Percentiles rank a stretch among this genome's conserved stretches.
Evolutionary conservation across 2,113 vertebrate species (phyloP).

Genomic region (Psephotus haematonotus): DNA sequence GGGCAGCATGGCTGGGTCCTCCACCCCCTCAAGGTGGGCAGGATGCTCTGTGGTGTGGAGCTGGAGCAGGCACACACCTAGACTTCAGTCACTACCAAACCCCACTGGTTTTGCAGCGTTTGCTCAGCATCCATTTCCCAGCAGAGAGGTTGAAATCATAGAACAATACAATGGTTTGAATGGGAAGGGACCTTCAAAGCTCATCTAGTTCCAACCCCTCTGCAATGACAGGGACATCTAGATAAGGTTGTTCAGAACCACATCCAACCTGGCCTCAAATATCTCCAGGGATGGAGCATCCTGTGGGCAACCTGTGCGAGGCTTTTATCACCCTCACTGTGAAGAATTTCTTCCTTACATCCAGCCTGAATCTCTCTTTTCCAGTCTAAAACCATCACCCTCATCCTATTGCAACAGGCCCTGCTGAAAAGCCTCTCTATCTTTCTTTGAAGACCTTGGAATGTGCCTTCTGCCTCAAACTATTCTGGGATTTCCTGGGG

Average conservation of each 20-base stretch:
- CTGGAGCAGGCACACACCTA: background rate
- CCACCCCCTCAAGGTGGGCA: background rate
- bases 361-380: background rate
- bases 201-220: background rate
- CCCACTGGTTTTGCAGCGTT: fast-evolving
- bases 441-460: background rate
- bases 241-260: background rate
- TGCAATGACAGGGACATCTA: background rate
- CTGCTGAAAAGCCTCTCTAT: background rate
- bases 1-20: background rate
- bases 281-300: background rate
- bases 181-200: background rate
- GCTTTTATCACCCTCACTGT: background rate
- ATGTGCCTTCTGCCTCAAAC: background rate
- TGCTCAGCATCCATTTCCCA: background rate
- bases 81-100: background rate
- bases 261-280: background rate
- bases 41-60: background rate
- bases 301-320: background rate
- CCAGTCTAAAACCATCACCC: background rate
- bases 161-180: background rate
- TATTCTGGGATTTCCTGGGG: background rate
- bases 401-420: background rate
- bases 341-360: background rate
- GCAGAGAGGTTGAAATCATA: background rate